Evolutionary conservation across 2,113 vertebrate species (phyloP), one percentile per base, ranked within the genome.

Genomic region (Notarius lentiginosus): DNA sequence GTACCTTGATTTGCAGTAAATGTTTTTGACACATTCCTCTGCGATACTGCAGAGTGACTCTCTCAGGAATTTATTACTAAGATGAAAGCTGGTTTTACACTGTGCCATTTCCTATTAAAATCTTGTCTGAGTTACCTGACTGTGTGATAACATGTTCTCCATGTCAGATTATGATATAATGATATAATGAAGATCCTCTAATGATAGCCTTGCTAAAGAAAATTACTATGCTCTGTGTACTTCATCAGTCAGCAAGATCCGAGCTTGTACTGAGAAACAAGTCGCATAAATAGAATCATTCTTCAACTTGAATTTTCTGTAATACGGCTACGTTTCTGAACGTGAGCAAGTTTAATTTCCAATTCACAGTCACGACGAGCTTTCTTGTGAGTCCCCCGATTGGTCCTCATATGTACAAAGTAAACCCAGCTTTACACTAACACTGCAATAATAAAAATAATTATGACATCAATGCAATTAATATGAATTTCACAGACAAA

Each of bases 391-490:
- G 27, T 55, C 12, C 30, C 22, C 18, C 27, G 47, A 47, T 47
- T 47, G 7, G 34, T 41, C 27, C 66, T 82, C 47, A 84, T 18
- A 79, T 70, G 90, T n/a, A 86, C 27, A 87, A 70, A 84, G 24
- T 72, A 47, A 47, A 47, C 34, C 47, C 22, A 53, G 47, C 22
- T 76, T n/a, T 7, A 55, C 12, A 55, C 14, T 17, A 77, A 15
- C 2, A 7, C 8, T 49, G 22, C 14, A 4, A 77, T 7, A 55
- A 53, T 14, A 27, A 8, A 75, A 79, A 56, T 56, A 79, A 18
- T 77, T 1, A 55, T 7, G 53, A 10, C 17, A 49, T 49, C 10
- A 49, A 51, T 24, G 24, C 14, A 22, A 51, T 18, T 51, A 8
- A 22, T 49, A 22, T 22, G 1, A 4, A n/a, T n/a, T 49, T 53